phyloP scores from a whole-genome alignment of 2,888 invertebrate genomes.

The Mythimna lalbum region DNA sequence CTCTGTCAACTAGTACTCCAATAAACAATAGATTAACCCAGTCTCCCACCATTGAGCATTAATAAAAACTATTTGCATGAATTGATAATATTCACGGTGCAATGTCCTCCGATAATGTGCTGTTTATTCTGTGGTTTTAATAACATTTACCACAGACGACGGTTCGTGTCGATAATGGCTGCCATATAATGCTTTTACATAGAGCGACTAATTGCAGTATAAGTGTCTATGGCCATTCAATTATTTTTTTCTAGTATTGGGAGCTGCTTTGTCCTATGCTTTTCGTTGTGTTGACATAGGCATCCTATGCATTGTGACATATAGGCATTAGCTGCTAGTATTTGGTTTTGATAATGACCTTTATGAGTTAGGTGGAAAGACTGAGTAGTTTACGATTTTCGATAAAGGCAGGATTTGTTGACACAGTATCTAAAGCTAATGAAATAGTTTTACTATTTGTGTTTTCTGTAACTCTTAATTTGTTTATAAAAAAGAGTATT shows the following conservation, averaged over 20 bases:
- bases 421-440: background rate
- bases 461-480: too few species aligned
- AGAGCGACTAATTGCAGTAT: slow-evolving; percentile 39
- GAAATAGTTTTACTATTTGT: background rate
- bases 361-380: background rate
- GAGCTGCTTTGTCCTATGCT: background rate
- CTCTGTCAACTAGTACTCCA: slow-evolving; percentile 12
- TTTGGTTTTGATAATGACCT: too few species aligned
- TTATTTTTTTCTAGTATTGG: slow-evolving; percentile 3
- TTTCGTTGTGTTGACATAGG: too few species aligned
- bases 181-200: slow-evolving; percentile 51
- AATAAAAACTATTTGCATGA: slow-evolving; percentile 21
- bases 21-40: slow-evolving; percentile 17
- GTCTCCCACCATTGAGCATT: slow-evolving; percentile 3
- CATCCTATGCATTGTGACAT: too few species aligned
- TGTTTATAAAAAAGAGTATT: too few species aligned
- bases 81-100: slow-evolving; percentile 49
- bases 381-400: background rate
- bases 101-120: slow-evolving; percentile 49
- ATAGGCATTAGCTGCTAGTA: background rate
- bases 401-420: background rate
- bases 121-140: slow-evolving; percentile 59
- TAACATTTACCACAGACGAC: slow-evolving; percentile 55
- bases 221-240: slow-evolving; percentile 42
- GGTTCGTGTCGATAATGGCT: slow-evolving; percentile 63